A percentile compares a stretch with the other conserved stretches of the same genome.
Conservation (phyloP, 1,140 invertebrate genomes). For the Muscidifurax raptorellus region DNA sequence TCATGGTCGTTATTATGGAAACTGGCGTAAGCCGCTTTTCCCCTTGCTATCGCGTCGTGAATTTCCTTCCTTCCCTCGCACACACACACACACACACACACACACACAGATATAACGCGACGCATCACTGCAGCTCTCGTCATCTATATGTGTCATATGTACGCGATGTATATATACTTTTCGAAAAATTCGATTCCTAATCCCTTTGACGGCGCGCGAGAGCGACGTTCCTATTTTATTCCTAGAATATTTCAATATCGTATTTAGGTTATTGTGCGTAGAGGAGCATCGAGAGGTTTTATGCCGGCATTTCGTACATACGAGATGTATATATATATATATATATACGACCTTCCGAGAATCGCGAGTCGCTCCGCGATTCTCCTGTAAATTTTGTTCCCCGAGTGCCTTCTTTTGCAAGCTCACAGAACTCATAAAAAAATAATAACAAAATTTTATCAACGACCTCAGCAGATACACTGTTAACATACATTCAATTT, state of each 20-base stretch:
- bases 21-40: conserved; percentile 39
- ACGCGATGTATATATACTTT: not conserved
- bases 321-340: no score
- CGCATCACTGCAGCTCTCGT: not conserved
- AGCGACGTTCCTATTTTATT: not conserved
- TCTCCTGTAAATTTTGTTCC: no score
- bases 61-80: not conserved
- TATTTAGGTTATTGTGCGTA: no score
- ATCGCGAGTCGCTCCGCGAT: no score
- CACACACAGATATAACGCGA: not conserved
- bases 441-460: no score
- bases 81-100: not conserved
- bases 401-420: no score
- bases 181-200: conserved; percentile 13
- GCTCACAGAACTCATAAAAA: no score
- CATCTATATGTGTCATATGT: conserved; percentile 4
- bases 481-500: no score
- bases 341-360: no score
- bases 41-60: not conserved
- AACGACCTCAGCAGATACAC: no score
- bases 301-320: no score
- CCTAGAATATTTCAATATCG: conserved; percentile 11
- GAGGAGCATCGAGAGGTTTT: no score
- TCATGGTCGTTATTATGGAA: conserved; percentile 18
- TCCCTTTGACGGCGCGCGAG: not conserved